Percentiles rank a stretch among this genome's conserved stretches.
phyloP scores from a whole-genome alignment of 2,888 invertebrate genomes.

The Acleris sparsana region DNA sequence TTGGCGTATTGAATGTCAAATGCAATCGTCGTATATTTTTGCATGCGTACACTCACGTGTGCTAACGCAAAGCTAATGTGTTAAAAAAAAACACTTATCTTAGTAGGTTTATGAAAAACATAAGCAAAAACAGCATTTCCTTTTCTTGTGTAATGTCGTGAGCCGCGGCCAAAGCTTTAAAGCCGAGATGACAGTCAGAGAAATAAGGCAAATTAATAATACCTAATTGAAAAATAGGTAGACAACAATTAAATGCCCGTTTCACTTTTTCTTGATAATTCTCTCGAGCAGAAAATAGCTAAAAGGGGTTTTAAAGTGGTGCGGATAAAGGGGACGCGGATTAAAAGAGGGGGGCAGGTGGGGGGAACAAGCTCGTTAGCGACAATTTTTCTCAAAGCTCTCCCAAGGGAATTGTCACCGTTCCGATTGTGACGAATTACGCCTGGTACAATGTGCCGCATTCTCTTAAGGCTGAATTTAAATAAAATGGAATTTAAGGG shows the following conservation, averaged over 20 bases:
- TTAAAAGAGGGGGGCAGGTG: slow-evolving; percentile 63
- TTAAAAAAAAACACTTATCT: too few species aligned
- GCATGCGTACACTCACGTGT: too few species aligned
- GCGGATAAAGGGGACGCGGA: slow-evolving; percentile 67
- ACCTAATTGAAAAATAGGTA: slow-evolving; percentile 59
- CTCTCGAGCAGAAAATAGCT: slow-evolving; percentile 73
- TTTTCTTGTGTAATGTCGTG: too few species aligned
- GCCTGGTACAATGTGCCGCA: slow-evolving; percentile 62
- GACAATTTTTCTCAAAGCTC: slow-evolving; percentile 82
- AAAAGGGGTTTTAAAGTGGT: slow-evolving; percentile 80
- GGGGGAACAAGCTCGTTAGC: slow-evolving; percentile 75
- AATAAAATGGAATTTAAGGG: slow-evolving; percentile 54
- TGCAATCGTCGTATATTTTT: too few species aligned
- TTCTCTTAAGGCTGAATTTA: slow-evolving; percentile 55
- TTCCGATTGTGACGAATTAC: slow-evolving; percentile 81
- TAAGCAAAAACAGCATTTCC: too few species aligned
- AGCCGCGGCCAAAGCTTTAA: neutral
- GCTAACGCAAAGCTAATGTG: too few species aligned
- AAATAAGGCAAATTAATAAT: slow-evolving; percentile 41
- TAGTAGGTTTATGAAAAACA: too few species aligned
- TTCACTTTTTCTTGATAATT: slow-evolving; percentile 72
- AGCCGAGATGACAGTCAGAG: neutral
- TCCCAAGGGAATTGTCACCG: slow-evolving; percentile 77
- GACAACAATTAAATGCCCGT: slow-evolving; percentile 64
- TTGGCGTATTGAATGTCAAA: too few species aligned